phyloP scores from a whole-genome alignment of 2,888 invertebrate species.

The Drosophila testacea region DNA sequence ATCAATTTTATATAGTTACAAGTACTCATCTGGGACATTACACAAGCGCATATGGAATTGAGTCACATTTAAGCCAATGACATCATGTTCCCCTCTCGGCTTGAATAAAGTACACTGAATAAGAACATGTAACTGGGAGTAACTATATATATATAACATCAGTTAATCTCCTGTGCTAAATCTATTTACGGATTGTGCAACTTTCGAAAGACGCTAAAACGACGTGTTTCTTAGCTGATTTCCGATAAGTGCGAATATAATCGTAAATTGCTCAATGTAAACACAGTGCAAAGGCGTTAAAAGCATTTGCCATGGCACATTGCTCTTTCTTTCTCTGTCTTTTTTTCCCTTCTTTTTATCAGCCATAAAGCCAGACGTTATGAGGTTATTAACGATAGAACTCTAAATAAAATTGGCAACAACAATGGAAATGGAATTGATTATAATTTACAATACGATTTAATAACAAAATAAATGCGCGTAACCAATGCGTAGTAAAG shows the following conservation, averaged over 20 bases:
- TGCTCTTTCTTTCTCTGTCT: conserved; percentile 1
- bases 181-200: conserved; percentile 1
- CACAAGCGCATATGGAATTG: conserved; percentile 29
- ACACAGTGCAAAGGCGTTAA: conserved; percentile 41
- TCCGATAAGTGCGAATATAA: conserved; percentile 20
- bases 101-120: not conserved
- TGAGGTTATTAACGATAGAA: conserved; percentile 27
- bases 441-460: conserved; percentile 36
- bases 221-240: conserved; percentile 17
- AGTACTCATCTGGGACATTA: conserved; percentile 21
- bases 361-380: conserved; percentile 30
- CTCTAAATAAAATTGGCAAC: not conserved
- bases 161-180: not conserved
- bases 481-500: conserved; percentile 15
- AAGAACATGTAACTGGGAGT: conserved; percentile 1
- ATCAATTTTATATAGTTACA: conserved; percentile 1
- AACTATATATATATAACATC: not conserved
- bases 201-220: not conserved
- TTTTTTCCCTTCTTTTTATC: conserved; percentile 38
- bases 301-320: conserved; percentile 20
- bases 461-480: conserved; percentile 4
- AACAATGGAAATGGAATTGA: conserved; percentile 35
- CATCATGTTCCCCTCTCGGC: conserved; percentile 28
- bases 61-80: conserved; percentile 38
- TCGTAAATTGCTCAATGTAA: conserved; percentile 45